A percentile compares a stretch with the other conserved stretches of the same genome.
Evolutionary conservation across 2,797 vertebrate genomes (phyloP).

Genomic region (Eutrigla gurnardus): DNA sequence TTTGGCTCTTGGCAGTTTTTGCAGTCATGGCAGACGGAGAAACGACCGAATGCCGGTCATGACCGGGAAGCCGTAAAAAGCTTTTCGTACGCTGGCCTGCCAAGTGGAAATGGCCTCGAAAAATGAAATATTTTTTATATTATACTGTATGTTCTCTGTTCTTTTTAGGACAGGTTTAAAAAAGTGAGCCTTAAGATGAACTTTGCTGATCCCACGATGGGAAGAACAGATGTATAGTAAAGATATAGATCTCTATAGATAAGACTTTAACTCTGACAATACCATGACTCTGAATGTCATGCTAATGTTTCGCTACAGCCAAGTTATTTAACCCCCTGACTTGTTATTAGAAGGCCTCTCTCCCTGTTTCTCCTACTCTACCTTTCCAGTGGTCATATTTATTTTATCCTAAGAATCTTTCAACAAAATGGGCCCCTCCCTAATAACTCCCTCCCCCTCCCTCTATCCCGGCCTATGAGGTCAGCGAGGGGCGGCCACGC

Average conservation of each 20-base stretch:
- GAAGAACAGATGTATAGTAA: background rate
- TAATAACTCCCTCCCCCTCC: background rate
- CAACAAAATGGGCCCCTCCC: conserved; percentile 9
- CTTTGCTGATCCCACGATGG: background rate
- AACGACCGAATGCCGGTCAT: conserved; percentile 7
- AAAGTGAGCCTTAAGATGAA: background rate
- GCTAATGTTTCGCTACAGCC: background rate
- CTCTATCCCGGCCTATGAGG: conserved; percentile 48
- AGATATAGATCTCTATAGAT: background rate
- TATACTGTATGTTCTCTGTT: background rate
- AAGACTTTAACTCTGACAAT: background rate
- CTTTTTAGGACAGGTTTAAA: background rate
- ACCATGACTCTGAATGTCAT: background rate
- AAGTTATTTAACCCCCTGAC: background rate
- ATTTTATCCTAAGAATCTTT: background rate
- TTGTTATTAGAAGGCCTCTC: conserved; percentile 1
- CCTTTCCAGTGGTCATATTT: background rate
- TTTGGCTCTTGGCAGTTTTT: conserved; percentile 24
- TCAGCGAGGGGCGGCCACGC: conserved; percentile 60
- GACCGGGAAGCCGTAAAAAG: conserved; percentile 10
- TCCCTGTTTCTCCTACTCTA: background rate
- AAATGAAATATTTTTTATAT: conserved; percentile 8
- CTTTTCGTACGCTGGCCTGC: conserved; percentile 14
- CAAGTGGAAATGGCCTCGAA: conserved; percentile 24
- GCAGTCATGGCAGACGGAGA: background rate